A percentile compares a stretch with the other conserved stretches of the same genome.
These are phyloP conservation scores for Diacarnus erythraeanus DNA, from an alignment of 37 sponge, comb jelly and placozoan genomes.

Conservation along the genomic window DNA sequence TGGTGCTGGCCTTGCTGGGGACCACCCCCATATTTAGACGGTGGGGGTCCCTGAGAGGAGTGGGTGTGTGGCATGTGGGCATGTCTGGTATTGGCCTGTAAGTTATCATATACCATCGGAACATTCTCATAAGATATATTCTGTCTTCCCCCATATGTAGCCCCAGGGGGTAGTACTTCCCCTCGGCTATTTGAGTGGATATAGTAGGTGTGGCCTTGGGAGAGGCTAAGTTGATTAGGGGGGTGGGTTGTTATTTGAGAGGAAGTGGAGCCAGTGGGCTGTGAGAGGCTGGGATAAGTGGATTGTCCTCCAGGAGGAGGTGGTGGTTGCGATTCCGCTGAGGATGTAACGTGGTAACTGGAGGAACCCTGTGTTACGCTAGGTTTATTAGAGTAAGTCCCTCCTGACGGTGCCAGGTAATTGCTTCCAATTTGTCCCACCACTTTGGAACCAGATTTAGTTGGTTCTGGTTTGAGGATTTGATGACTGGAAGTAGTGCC, in stretches of 20 bases:
- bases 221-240: background rate
- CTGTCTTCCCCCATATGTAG: background rate
- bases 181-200: no score
- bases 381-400: background rate
- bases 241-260: background rate
- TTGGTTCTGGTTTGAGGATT: slow-evolving; percentile 13
- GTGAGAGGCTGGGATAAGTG: background rate
- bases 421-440: background rate
- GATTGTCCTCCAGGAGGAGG: background rate
- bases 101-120: background rate
- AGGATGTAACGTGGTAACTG: background rate
- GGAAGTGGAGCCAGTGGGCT: background rate
- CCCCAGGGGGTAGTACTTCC: background rate
- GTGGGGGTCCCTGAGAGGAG: background rate
- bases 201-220: slow-evolving; percentile 3
- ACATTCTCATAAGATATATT: background rate
- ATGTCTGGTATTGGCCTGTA: background rate
- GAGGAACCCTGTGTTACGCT: background rate
- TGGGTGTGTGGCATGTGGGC: background rate
- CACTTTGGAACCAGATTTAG: slow-evolving; percentile 4
- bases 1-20: background rate
- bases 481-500: background rate
- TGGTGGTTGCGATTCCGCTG: background rate
- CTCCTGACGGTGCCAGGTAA: background rate
- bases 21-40: slow-evolving; percentile 5